These are phyloP conservation scores for Vultur gryphus DNA, from an alignment of 2,797 vertebrate species.

Conservation along the genomic window DNA sequence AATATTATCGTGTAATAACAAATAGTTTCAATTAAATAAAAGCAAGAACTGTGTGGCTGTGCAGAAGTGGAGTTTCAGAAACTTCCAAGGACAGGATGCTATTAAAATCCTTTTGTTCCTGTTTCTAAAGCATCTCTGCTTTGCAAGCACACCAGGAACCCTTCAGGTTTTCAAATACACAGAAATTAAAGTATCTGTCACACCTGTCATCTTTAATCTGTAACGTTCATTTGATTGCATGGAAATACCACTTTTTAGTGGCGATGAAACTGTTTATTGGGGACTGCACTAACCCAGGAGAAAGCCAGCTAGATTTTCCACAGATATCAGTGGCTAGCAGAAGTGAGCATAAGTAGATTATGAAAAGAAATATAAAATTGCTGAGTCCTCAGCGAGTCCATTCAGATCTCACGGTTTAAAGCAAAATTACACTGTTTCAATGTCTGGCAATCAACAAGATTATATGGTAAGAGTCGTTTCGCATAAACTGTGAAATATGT, in stretches of 20 bases:
- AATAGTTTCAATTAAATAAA: slow-evolving; percentile 23
- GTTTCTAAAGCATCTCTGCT: neutral
- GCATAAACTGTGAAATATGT: neutral
- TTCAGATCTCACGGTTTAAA: neutral
- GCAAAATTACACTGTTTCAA: slow-evolving; percentile 1
- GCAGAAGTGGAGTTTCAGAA: neutral
- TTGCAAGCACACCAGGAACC: neutral
- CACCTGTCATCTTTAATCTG: slow-evolving; percentile 6
- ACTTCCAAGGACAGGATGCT: neutral
- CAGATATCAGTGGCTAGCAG: neutral
- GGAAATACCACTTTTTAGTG: neutral
- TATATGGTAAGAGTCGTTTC: neutral
- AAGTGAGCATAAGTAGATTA: neutral
- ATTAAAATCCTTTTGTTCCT: neutral
- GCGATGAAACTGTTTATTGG: neutral
- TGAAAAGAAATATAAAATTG: slow-evolving; percentile 14
- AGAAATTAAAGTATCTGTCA: slow-evolving; percentile 11
- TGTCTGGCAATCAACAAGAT: slow-evolving; percentile 18
- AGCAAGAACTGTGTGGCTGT: neutral
- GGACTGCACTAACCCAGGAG: neutral
- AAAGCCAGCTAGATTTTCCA: slow-evolving; percentile 13
- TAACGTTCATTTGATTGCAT: neutral
- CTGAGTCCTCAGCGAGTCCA: neutral
- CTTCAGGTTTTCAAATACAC: neutral
- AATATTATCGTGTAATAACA: neutral